These are phyloP conservation scores for Chionis minor DNA, from an alignment of 2,113 vertebrate genomes.

Conservation along the genomic window DNA sequence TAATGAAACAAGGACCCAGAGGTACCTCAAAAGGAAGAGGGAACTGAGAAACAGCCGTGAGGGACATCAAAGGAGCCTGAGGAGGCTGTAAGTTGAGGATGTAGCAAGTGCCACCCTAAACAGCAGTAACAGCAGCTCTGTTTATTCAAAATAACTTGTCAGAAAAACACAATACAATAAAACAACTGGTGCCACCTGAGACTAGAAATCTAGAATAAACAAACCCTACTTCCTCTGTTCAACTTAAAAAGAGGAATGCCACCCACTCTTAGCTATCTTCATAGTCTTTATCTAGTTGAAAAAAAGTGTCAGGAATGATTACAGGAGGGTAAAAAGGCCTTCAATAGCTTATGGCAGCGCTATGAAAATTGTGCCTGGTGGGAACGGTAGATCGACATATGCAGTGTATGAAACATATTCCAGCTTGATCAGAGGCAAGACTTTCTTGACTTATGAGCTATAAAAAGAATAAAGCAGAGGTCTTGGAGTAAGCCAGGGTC, in stretches of 20 bases:
- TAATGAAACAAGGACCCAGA: slow-evolving; percentile 73
- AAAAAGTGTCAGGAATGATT: slow-evolving; percentile 52
- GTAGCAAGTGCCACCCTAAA: slow-evolving; percentile 37
- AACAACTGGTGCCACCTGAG: neutral
- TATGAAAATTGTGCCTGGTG: slow-evolving; percentile 51
- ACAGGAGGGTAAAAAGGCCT: slow-evolving; percentile 26
- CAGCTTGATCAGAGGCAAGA: slow-evolving; percentile 26
- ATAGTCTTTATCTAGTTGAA: slow-evolving; percentile 28
- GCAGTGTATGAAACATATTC: neutral
- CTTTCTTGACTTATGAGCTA: slow-evolving; percentile 16
- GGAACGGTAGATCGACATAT: neutral
- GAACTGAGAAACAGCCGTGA: slow-evolving; percentile 52
- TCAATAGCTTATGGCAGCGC: slow-evolving; percentile 51
- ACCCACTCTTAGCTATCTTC: slow-evolving; percentile 32
- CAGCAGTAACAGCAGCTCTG: slow-evolving; percentile 18
- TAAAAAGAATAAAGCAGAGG: neutral
- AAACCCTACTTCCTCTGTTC: neutral
- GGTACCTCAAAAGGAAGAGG: slow-evolving; percentile 65
- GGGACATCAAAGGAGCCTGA: slow-evolving; percentile 64
- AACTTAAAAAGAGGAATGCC: slow-evolving; percentile 30
- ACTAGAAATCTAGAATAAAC: neutral
- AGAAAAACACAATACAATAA: slow-evolving; percentile 21
- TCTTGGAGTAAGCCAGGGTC: neutral
- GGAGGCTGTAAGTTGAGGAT: slow-evolving; percentile 30
- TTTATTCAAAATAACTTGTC: slow-evolving; percentile 57